A percentile compares a stretch with the other conserved stretches of the same genome.
Evolutionary conservation across 2,888 invertebrate genomes (phyloP).

Genomic region (Metalampra italica): DNA sequence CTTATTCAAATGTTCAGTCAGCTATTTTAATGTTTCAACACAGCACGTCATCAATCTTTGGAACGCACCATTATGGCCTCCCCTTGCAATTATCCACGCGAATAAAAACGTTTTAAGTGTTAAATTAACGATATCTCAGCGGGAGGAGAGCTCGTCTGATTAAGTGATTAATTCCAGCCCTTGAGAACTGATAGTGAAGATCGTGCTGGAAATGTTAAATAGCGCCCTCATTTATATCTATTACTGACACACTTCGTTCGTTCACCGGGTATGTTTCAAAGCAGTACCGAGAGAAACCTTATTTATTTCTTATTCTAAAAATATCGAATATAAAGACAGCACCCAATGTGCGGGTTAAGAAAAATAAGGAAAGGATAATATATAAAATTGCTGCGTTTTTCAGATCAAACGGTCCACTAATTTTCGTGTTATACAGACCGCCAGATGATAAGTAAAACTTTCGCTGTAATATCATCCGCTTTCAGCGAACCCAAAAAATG

Average conservation of each 20-base stretch:
- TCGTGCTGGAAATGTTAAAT: slow-evolving; percentile 28
- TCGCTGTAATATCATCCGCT: no score
- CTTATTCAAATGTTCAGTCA: slow-evolving; percentile 69
- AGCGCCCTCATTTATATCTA: slow-evolving; percentile 36
- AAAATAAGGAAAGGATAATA: no score
- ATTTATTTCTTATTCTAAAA: not conserved
- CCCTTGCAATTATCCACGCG: slow-evolving; percentile 73
- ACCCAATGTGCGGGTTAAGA: no score
- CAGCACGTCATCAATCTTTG: slow-evolving; percentile 72
- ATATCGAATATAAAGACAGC: no score
- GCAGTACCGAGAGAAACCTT: not conserved
- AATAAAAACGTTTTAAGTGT: slow-evolving; percentile 77
- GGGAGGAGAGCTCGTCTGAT: slow-evolving; percentile 60
- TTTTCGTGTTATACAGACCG: no score
- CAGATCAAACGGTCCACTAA: no score
- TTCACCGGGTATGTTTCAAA: not conserved
- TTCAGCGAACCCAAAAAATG: no score
- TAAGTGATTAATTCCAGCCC: slow-evolving; percentile 66
- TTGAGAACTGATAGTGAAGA: slow-evolving; percentile 47
- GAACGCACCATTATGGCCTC: slow-evolving; percentile 67
- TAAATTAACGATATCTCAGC: slow-evolving; percentile 75
- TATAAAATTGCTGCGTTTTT: no score
- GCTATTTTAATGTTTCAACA: slow-evolving; percentile 68
- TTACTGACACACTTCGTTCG: slow-evolving; percentile 12
- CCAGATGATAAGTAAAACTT: no score